Percentiles rank a stretch among this genome's conserved stretches.
Conservation (phyloP, 2,113 vertebrate genomes). For the Lepidothrix coronata region DNA sequence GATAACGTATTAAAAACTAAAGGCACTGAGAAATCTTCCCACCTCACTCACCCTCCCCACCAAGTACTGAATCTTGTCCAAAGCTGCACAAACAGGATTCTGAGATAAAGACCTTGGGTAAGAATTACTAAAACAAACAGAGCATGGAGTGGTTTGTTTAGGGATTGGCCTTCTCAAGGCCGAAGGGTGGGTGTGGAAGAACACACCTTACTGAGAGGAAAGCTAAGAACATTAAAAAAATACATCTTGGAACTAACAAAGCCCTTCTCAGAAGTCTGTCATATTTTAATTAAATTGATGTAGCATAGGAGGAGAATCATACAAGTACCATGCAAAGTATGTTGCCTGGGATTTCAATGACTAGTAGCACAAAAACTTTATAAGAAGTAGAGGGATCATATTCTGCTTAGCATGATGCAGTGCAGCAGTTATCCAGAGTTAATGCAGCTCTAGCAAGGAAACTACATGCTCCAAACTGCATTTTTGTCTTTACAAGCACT, state of each 20-base stretch:
- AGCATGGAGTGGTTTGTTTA: background rate
- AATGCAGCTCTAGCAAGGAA: background rate
- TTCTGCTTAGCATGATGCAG: background rate
- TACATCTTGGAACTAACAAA: background rate
- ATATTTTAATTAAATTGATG: background rate
- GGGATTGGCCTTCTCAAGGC: slow-evolving; percentile 33
- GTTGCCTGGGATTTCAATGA: background rate
- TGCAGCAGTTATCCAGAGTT: background rate
- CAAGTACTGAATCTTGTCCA: slow-evolving; percentile 33
- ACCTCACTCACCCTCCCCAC: background rate
- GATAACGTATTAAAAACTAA: slow-evolving; percentile 22
- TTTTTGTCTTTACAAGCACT: background rate
- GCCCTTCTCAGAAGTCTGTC: background rate
- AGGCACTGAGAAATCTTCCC: slow-evolving; percentile 7
- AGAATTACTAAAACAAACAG: slow-evolving; percentile 59
- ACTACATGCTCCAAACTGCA: background rate
- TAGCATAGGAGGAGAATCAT: background rate
- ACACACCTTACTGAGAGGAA: background rate
- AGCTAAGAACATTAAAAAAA: background rate
- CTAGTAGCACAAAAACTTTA: background rate
- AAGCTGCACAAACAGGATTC: slow-evolving; percentile 63
- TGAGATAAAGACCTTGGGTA: slow-evolving; percentile 61
- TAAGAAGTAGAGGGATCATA: background rate
- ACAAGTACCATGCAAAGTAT: background rate
- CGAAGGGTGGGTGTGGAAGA: background rate